These are phyloP conservation scores for Tapirus terrestris DNA, from an alignment of 2,113 vertebrate genomes.

Conservation along the genomic window DNA sequence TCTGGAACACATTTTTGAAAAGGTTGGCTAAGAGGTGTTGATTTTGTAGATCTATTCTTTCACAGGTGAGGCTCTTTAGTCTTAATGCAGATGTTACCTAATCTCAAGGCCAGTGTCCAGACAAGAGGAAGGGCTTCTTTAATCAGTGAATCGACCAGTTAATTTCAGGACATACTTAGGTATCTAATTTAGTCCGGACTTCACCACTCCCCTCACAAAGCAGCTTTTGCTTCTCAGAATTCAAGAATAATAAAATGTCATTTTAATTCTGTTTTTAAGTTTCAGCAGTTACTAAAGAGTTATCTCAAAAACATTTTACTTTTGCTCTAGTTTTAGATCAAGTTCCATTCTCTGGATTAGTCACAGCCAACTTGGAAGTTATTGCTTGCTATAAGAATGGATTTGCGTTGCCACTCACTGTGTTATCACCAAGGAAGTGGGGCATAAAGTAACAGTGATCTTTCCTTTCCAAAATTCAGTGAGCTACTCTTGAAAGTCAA, in stretches of 20 bases:
- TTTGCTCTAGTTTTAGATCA: neutral
- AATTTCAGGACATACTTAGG: neutral
- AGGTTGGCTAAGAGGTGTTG: neutral
- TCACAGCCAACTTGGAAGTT: neutral
- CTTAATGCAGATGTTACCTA: neutral
- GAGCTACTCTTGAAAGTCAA: neutral
- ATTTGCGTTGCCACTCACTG: neutral
- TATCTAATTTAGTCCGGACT: neutral
- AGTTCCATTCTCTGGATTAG: neutral
- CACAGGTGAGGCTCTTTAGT: neutral
- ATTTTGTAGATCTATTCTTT: neutral
- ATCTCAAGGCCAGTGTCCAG: neutral
- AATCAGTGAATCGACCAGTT: neutral
- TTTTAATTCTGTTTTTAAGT: neutral
- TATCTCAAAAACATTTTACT: neutral
- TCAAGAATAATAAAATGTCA: neutral
- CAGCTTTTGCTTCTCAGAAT: neutral
- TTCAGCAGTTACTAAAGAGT: neutral
- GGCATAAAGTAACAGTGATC: neutral
- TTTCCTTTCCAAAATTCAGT: constrained; percentile 16
- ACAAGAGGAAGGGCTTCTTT: neutral
- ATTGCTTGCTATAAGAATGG: neutral
- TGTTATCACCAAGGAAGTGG: neutral
- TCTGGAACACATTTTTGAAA: neutral
- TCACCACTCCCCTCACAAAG: neutral